Evolutionary conservation across 2,888 invertebrate genomes (phyloP).

Genomic region (Drosophila recens): DNA sequence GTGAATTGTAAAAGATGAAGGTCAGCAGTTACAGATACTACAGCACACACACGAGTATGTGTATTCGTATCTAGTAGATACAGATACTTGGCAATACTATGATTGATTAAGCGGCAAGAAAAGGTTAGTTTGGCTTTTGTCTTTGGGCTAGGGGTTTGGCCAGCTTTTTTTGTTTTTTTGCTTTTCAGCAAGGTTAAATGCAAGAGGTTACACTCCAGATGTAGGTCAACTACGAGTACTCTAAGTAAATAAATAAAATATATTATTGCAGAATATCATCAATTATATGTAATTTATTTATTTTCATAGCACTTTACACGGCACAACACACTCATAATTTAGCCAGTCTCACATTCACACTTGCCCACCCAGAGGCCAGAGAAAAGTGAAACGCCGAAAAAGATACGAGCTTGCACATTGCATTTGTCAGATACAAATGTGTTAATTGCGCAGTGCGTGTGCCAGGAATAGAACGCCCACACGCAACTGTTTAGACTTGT

Average conservation of each 20-base stretch:
- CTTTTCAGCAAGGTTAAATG: slow-evolving; percentile 44
- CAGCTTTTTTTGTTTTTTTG: background rate
- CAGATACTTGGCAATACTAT: slow-evolving; percentile 51
- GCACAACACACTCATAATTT: slow-evolving; percentile 50
- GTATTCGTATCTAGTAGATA: slow-evolving; percentile 24
- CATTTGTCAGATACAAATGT: slow-evolving; percentile 82
- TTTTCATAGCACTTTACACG: slow-evolving; percentile 25
- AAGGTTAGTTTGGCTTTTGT: slow-evolving; percentile 61
- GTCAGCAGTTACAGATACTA: slow-evolving; percentile 77
- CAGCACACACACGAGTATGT: slow-evolving; percentile 27
- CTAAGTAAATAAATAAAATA: slow-evolving; percentile 7
- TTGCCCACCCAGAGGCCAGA: slow-evolving; percentile 13
- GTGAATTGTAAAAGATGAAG: slow-evolving; percentile 75
- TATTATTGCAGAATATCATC: background rate
- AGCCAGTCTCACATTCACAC: slow-evolving; percentile 48
- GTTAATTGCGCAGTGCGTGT: slow-evolving; percentile 75
- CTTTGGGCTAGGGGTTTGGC: slow-evolving; percentile 62
- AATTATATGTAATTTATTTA: slow-evolving; percentile 29
- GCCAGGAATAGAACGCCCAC: slow-evolving; percentile 81
- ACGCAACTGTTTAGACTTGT: slow-evolving; percentile 63
- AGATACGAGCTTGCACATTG: slow-evolving; percentile 68
- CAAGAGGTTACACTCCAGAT: slow-evolving; percentile 36
- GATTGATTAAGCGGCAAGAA: slow-evolving; percentile 72
- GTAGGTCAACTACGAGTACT: slow-evolving; percentile 43
- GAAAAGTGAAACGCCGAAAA: slow-evolving; percentile 52